Percentiles rank a stretch among this genome's conserved stretches.
Evolutionary conservation across 2,797 vertebrate species (phyloP).

Genomic region (Chromis chromis): DNA sequence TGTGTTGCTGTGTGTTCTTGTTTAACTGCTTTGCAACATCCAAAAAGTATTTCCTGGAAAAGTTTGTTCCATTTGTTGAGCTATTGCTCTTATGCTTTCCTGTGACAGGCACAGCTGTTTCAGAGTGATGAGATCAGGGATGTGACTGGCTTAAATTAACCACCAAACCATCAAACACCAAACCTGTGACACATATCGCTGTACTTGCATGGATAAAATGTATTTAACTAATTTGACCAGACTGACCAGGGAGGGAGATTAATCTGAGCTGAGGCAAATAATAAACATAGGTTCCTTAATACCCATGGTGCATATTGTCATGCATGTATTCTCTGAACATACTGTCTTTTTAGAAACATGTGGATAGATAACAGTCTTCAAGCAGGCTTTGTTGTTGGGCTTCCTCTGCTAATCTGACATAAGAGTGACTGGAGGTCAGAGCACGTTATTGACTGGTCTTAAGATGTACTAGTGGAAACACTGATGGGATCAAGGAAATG

Average conservation of each 20-base stretch:
- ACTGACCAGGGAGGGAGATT: not conserved
- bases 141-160: not conserved
- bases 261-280: too few species aligned
- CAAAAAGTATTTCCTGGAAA: too few species aligned
- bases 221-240: not conserved
- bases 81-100: not conserved
- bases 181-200: not conserved
- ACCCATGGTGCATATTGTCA: not conserved
- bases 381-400: conserved; percentile 1
- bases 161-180: not conserved
- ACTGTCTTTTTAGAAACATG: not conserved
- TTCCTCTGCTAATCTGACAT: conserved; percentile 29
- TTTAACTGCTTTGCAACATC: too few species aligned
- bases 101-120: conserved; percentile 2
- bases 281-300: not conserved
- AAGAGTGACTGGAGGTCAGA: conserved; percentile 28
- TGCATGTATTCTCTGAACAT: not conserved
- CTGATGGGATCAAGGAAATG: conserved; percentile 45
- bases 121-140: not conserved
- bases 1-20: too few species aligned
- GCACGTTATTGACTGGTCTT: conserved; percentile 29
- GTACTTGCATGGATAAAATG: not conserved
- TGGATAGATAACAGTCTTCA: not conserved
- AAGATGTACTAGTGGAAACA: conserved; percentile 32
- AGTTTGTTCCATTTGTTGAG: not conserved